These are phyloP conservation scores for Hofmannophila pseudospretella DNA, from an alignment of 2,888 invertebrate species.

Conservation along the genomic window DNA sequence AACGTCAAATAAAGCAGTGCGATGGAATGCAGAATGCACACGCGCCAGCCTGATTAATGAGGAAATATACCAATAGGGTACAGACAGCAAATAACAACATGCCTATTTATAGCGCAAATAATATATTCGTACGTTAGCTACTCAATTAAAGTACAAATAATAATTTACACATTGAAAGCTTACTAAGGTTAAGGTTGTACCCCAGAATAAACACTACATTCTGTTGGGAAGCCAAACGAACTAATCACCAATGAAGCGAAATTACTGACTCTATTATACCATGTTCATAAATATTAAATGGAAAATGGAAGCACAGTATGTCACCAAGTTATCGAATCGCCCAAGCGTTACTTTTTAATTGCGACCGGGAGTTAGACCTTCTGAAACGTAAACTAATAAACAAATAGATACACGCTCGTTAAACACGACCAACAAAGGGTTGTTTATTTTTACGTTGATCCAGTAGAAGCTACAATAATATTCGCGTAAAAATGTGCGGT, in stretches of 20 bases:
- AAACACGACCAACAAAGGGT: slow-evolving; percentile 15
- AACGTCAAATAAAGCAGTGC: slow-evolving; percentile 1
- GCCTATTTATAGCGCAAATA: too few species aligned
- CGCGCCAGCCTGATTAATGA: slow-evolving; percentile 4
- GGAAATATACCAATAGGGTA: not conserved
- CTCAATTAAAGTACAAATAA: too few species aligned
- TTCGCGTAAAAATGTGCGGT: slow-evolving; percentile 13
- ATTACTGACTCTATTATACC: too few species aligned
- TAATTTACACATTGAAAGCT: too few species aligned
- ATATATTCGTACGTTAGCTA: too few species aligned
- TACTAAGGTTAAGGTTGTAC: too few species aligned
- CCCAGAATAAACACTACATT: too few species aligned
- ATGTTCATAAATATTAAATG: too few species aligned
- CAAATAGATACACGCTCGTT: slow-evolving; percentile 13
- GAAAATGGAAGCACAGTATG: too few species aligned
- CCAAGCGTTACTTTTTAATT: slow-evolving; percentile 22
- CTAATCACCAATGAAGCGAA: too few species aligned
- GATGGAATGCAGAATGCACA: not conserved
- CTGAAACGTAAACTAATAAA: slow-evolving; percentile 17
- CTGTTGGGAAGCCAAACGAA: too few species aligned
- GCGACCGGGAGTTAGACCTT: too few species aligned
- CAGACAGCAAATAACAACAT: not conserved
- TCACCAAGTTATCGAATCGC: not conserved
- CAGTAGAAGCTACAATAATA: slow-evolving; percentile 16
- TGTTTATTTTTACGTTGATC: slow-evolving; percentile 15